Percentiles rank a stretch among this genome's conserved stretches.
These are phyloP conservation scores for Drosophila peninsularis DNA, from an alignment of 2,888 invertebrate genomes.

Conservation along the genomic window DNA sequence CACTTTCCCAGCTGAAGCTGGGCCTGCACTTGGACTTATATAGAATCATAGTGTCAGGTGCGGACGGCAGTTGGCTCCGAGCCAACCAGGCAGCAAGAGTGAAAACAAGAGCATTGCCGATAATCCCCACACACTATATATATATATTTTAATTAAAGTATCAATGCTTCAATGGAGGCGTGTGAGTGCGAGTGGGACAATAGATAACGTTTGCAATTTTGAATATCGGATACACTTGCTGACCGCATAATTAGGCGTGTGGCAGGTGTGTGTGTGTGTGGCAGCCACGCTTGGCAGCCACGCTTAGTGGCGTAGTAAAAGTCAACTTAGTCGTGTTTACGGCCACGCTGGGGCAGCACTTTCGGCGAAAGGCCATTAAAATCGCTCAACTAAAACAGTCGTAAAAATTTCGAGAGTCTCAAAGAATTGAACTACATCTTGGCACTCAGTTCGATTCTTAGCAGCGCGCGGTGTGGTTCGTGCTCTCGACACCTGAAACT, in stretches of 20 bases:
- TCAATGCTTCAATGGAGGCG: conserved; percentile 33
- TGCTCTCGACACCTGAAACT: conserved; percentile 13
- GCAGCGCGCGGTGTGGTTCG: conserved; percentile 47
- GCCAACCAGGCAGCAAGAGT: conserved; percentile 50
- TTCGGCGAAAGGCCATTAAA: conserved; percentile 73
- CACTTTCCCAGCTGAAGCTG: conserved; percentile 57
- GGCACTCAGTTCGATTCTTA: conserved; percentile 67
- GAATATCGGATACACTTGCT: conserved; percentile 1
- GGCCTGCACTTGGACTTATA: conserved; percentile 37
- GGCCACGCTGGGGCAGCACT: conserved; percentile 38
- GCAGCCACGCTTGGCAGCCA: conserved; percentile 30
- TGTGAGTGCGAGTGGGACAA: not conserved
- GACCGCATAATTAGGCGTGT: conserved; percentile 34
- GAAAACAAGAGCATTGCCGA: conserved; percentile 43
- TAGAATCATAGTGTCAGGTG: conserved; percentile 60
- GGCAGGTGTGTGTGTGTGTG: conserved; percentile 25
- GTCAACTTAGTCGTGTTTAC: conserved; percentile 40
- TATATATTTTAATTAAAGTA: conserved; percentile 32
- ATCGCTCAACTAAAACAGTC: conserved; percentile 70
- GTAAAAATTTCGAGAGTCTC: conserved; percentile 70
- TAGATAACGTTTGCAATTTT: conserved; percentile 17
- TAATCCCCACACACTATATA: not conserved
- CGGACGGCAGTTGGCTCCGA: conserved; percentile 49
- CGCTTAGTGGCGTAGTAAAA: conserved; percentile 48
- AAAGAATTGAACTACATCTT: conserved; percentile 55